Conservation (phyloP, 2,888 invertebrate genomes). For the Dyspetes luteomarginatus region DNA sequence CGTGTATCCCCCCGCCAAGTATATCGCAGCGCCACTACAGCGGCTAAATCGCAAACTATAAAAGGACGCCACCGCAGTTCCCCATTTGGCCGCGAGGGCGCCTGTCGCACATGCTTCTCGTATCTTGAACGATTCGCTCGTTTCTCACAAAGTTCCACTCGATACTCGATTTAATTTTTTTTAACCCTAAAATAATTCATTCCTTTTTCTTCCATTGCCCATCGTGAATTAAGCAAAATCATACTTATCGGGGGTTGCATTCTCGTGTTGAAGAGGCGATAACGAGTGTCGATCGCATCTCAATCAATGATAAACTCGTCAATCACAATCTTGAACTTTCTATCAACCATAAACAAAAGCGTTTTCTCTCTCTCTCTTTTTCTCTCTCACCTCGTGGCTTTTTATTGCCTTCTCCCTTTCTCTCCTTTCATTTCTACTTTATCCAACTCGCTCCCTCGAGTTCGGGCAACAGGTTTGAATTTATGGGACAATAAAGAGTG, state of each 20-base stretch:
- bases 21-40: slow-evolving; percentile 76
- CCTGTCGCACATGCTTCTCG: slow-evolving; percentile 80
- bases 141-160: slow-evolving; percentile 14
- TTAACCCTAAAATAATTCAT: neutral
- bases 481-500: slow-evolving; percentile 83
- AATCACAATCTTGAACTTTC: slow-evolving; percentile 57
- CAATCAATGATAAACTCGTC: slow-evolving; percentile 72
- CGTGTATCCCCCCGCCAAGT: slow-evolving; percentile 70
- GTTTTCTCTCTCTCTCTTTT: slow-evolving; percentile 27
- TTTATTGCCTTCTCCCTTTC: slow-evolving; percentile 54
- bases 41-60: slow-evolving; percentile 45
- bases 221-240: slow-evolving; percentile 74
- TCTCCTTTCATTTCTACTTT: slow-evolving; percentile 64
- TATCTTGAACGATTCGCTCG: slow-evolving; percentile 74
- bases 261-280: slow-evolving; percentile 42
- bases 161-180: neutral
- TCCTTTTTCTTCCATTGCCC: neutral
- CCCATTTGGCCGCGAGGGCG: slow-evolving; percentile 76
- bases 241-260: slow-evolving; percentile 67
- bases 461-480: slow-evolving; percentile 83
- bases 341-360: no score
- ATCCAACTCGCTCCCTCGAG: slow-evolving; percentile 71
- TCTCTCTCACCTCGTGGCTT: slow-evolving; percentile 51
- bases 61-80: slow-evolving; percentile 65
- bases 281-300: slow-evolving; percentile 73